phyloP scores from a whole-genome alignment of 1,140 invertebrate genomes.

The Druon quercuslanigerum region DNA sequence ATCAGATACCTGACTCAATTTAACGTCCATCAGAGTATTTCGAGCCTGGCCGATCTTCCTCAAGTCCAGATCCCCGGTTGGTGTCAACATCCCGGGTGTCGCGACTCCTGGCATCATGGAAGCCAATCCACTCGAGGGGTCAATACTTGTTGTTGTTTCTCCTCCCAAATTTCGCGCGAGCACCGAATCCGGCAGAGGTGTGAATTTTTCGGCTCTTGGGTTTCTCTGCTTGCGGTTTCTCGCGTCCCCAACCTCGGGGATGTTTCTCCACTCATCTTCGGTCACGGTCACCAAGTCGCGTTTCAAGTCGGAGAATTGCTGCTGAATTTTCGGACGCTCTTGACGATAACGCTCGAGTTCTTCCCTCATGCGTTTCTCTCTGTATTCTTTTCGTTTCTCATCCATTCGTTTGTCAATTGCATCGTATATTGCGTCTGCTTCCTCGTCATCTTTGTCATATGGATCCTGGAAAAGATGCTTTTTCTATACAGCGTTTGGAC shows the following conservation, averaged over 20 bases:
- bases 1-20: conserved; percentile 98
- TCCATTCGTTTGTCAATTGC: conserved; percentile 99
- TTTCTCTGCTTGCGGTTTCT: conserved; percentile 97
- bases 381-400: conserved; percentile 98
- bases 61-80: conserved; percentile 95
- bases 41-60: conserved; percentile 99
- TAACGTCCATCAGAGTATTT: conserved; percentile 99
- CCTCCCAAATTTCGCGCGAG: conserved; percentile 92
- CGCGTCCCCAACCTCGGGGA: conserved; percentile 99
- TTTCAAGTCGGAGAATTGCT: conserved; percentile 99
- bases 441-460: conserved; percentile 99
- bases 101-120: conserved; percentile 89
- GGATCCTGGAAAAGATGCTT: conserved; percentile 83
- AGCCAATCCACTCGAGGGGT: conserved; percentile 89
- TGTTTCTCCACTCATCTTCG: conserved; percentile 96
- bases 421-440: conserved; percentile 99
- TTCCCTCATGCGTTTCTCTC: conserved; percentile 87
- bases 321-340: conserved; percentile 99
- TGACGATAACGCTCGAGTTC: conserved; percentile 98
- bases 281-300: conserved; percentile 90
- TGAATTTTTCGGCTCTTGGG: conserved; percentile 96
- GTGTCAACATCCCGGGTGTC: conserved; percentile 87
- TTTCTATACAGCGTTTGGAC: too few species aligned
- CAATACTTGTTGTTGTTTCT: conserved; percentile 87
- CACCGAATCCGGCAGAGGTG: conserved; percentile 97